These are phyloP conservation scores for Ornithorhynchus anatinus DNA, from an alignment of 2,113 vertebrate species.

Conservation along the genomic window DNA sequence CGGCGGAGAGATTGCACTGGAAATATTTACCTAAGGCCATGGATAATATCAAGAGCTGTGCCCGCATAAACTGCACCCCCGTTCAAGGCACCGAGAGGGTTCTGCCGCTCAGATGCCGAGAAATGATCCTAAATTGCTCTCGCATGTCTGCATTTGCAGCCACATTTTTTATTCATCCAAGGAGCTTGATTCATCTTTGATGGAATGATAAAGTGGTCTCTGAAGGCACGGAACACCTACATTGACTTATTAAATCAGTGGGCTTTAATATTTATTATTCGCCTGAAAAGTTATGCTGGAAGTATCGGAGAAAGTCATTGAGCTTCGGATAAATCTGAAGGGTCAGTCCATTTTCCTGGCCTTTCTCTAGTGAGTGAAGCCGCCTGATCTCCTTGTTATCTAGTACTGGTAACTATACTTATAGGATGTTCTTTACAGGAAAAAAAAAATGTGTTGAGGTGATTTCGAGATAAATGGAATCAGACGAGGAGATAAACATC, in stretches of 20 bases:
- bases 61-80: constrained; percentile 36
- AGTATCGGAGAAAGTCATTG: constrained; percentile 27
- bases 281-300: constrained; percentile 17
- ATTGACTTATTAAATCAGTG: constrained; percentile 56
- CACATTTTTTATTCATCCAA: constrained; percentile 69
- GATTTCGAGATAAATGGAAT: too few relatives aligned
- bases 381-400: constrained; percentile 31
- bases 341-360: too few relatives aligned
- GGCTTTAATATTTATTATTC: constrained; percentile 62
- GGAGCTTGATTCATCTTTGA: constrained; percentile 46
- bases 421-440: too few relatives aligned
- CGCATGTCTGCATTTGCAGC: constrained; percentile 65
- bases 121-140: constrained; percentile 51
- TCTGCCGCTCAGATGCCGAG: constrained; percentile 45
- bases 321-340: constrained; percentile 42
- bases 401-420: too few relatives aligned
- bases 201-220: constrained; percentile 57
- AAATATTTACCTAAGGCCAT: constrained; percentile 58
- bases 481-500: too few relatives aligned
- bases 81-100: constrained; percentile 46
- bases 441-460: too few relatives aligned
- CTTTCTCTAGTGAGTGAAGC: constrained; percentile 17
- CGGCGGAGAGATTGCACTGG: neutral
- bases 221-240: constrained; percentile 59
- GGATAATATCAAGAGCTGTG: constrained; percentile 1